Evolutionary conservation across 2,113 vertebrate species (phyloP).

Genomic region (Sminthopsis crassicaudata): DNA sequence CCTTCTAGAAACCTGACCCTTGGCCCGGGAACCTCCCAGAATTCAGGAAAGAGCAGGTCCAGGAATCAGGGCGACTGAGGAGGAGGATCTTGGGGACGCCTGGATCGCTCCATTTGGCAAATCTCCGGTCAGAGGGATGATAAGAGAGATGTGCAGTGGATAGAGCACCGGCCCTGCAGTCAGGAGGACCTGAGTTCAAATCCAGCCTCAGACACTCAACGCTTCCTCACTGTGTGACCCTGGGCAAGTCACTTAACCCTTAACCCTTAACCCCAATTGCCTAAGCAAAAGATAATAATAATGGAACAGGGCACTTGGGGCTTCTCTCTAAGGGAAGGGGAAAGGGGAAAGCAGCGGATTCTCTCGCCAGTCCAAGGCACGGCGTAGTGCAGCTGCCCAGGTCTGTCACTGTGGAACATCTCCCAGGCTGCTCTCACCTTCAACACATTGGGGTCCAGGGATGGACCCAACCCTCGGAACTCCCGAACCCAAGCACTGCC

Average conservation of each 20-base stretch:
- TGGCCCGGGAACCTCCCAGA: background rate
- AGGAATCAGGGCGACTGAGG: background rate
- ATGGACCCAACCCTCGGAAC: too few species aligned
- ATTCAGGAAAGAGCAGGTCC: background rate
- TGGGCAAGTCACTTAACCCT: too few species aligned
- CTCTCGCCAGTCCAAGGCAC: background rate
- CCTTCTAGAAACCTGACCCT: background rate
- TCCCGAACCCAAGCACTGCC: background rate
- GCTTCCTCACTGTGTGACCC: too few species aligned
- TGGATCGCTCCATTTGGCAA: background rate
- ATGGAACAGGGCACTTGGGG: too few species aligned
- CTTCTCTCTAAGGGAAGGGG: background rate
- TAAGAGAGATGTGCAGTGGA: too few species aligned
- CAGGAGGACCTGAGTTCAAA: too few species aligned
- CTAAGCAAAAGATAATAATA: too few species aligned
- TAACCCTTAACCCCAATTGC: too few species aligned
- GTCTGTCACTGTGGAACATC: background rate
- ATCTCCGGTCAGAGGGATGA: background rate
- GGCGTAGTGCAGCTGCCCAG: fast-evolving
- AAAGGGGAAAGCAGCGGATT: background rate
- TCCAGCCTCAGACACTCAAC: too few species aligned
- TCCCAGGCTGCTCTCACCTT: background rate
- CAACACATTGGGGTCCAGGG: background rate
- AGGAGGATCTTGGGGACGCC: too few species aligned
- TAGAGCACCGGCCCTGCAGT: too few species aligned